Percentiles rank a stretch among this genome's conserved stretches.
Evolutionary conservation across 2,797 vertebrate species (phyloP).

Genomic region (Cuniculus paca): DNA sequence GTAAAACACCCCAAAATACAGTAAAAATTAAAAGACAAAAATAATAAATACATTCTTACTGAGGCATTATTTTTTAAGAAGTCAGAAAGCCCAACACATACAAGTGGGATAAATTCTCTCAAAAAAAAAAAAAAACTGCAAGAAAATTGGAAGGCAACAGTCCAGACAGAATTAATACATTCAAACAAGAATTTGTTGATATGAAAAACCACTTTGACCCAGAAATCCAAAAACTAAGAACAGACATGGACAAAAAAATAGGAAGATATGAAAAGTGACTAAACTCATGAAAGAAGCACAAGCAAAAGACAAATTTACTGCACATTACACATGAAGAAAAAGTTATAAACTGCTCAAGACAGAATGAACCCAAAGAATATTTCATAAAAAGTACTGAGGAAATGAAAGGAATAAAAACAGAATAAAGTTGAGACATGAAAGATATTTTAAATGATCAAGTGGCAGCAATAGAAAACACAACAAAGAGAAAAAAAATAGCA

Average conservation of each 20-base stretch:
- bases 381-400: neutral
- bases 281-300: neutral
- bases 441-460: neutral
- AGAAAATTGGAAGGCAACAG: conserved; percentile 17
- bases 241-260: neutral
- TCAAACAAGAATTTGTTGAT: neutral
- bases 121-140: neutral
- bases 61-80: neutral
- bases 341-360: neutral
- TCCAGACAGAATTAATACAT: conserved; percentile 1
- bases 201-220: conserved; percentile 9
- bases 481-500: conserved; percentile 4
- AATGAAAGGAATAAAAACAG: neutral
- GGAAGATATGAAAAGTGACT: neutral
- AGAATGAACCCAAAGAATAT: neutral
- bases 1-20: neutral
- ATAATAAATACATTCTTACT: neutral
- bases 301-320: neutral
- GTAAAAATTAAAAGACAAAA: conserved; percentile 2
- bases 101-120: neutral
- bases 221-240: conserved; percentile 47
- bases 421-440: neutral
- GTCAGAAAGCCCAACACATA: neutral
- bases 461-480: conserved; percentile 24
- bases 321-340: conserved; percentile 9